Base-by-base conservation (phyloP, 2,888 invertebrate species). In the Aradus depressus region DNA sequence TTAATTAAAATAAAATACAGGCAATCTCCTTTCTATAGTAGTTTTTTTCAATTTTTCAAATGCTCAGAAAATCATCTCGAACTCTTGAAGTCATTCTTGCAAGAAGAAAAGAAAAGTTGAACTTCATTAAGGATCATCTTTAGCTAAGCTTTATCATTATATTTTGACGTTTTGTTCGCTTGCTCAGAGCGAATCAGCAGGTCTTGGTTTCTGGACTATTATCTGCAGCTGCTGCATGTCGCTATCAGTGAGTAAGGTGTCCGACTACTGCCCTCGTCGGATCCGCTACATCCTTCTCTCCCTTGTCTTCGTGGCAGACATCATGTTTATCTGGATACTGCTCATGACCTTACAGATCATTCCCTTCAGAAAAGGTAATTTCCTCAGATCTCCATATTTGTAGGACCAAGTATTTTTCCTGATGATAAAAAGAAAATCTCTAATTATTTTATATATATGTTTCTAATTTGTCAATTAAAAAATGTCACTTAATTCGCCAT, bases 181-280 rank as follows among this genome's bases (percentile, higher is more conserved):
- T n/a, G n/a, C n/a, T n/a, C 49, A 56, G 64, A 54, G 54, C 8
- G 64, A 64, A 58, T 63, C 63, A 3, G 64, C 64, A 34, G 62
- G 57, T 22, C 52, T 65, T 21, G 64, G 63, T 35, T 62, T 65
- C 41, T 64, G 64, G 64, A 63, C 65, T n/a, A 59, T 65, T n/a
- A 53, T 64, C 21, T 56, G 60, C 18, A 62, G 64, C 42, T 61
- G 63, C 44, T 42, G 55, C 4, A 50, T 65, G 22, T 57, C 62
- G 19, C 51, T 65, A 18, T 38, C 57, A n/a, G 60, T 62, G 12
- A 63, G 64, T 5, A 59, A 61, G 23, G 42, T 62, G 4, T 60
- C 62, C 44, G 65, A 65, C 44, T 58, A 57, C 4, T 63, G 62
- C 49, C 63, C 62, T 59, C 62, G 64, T 21, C 62, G 60, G 28